phyloP scores from a whole-genome alignment of 64 coral and sea anemone genomes.

The Catalaphyllia jardinei region DNA sequence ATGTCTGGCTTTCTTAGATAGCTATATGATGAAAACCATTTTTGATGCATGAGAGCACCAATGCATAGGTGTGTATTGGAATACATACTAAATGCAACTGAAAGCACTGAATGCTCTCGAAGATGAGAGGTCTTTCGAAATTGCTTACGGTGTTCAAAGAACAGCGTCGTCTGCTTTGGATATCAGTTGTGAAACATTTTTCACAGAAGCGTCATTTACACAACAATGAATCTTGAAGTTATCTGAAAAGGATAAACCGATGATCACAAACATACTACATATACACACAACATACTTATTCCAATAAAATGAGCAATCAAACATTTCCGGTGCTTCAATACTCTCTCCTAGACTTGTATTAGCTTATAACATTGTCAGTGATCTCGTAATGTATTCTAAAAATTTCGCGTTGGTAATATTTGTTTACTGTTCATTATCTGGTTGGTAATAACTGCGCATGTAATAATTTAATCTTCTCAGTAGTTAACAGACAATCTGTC shows the following conservation, averaged over 20 bases:
- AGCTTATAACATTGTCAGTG: slow-evolving; percentile 46
- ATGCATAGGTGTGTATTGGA: background rate
- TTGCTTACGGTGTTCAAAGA: background rate
- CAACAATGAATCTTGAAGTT: slow-evolving; percentile 39
- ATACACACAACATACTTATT: slow-evolving; percentile 33
- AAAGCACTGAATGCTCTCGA: background rate
- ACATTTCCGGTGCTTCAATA: slow-evolving; percentile 52
- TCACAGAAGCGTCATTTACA: background rate
- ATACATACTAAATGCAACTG: background rate
- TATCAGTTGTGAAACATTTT: background rate
- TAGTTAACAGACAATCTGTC: slow-evolving; percentile 8
- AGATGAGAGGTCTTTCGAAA: background rate
- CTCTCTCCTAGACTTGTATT: slow-evolving; percentile 10
- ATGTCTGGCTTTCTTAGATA: background rate
- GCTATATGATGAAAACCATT: background rate
- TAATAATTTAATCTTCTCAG: slow-evolving; percentile 7
- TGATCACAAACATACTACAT: slow-evolving; percentile 14
- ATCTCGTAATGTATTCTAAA: slow-evolving; percentile 44
- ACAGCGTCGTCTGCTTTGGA: background rate
- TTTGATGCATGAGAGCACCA: background rate
- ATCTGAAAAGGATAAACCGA: slow-evolving; percentile 20
- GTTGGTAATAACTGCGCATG: slow-evolving; percentile 1
- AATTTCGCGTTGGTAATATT: background rate
- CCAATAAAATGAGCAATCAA: slow-evolving; percentile 45
- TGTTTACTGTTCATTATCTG: slow-evolving; percentile 12